A percentile compares a stretch with the other conserved stretches of the same genome.
Evolutionary conservation across 2,113 vertebrate species (phyloP).

Genomic region (crab-eating macaque (Macaca fascicularis)): DNA sequence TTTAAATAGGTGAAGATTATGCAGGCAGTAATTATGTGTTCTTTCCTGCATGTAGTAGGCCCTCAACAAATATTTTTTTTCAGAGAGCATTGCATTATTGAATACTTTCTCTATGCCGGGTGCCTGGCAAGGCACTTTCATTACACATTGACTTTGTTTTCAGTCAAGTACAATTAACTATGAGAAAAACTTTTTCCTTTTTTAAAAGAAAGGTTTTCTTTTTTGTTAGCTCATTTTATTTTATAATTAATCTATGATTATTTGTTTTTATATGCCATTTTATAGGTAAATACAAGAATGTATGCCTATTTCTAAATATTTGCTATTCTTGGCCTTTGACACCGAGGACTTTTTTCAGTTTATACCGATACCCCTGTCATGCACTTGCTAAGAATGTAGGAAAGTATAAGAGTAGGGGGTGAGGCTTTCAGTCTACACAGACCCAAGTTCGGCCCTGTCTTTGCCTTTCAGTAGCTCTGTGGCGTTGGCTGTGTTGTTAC

Average conservation of each 20-base stretch:
- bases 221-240: neutral
- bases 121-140: neutral
- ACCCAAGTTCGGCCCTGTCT: neutral
- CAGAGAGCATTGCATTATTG: neutral
- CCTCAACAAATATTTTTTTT: neutral
- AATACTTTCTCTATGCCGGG: neutral
- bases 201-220: neutral
- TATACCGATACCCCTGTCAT: neutral
- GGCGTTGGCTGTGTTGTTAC: neutral
- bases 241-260: conserved; percentile 1
- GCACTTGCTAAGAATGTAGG: neutral
- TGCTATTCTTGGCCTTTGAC: neutral
- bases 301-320: conserved; percentile 10
- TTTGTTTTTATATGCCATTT: neutral
- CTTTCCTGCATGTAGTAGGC: neutral
- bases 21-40: neutral
- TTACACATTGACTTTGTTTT: neutral
- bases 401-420: too few relatives aligned
- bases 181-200: neutral
- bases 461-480: neutral
- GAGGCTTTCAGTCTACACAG: neutral
- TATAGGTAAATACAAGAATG: neutral
- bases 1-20: neutral
- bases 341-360: neutral
- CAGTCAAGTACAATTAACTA: neutral